phyloP scores from a whole-genome alignment of 2,797 vertebrate species.

The Liparis tanakae region DNA sequence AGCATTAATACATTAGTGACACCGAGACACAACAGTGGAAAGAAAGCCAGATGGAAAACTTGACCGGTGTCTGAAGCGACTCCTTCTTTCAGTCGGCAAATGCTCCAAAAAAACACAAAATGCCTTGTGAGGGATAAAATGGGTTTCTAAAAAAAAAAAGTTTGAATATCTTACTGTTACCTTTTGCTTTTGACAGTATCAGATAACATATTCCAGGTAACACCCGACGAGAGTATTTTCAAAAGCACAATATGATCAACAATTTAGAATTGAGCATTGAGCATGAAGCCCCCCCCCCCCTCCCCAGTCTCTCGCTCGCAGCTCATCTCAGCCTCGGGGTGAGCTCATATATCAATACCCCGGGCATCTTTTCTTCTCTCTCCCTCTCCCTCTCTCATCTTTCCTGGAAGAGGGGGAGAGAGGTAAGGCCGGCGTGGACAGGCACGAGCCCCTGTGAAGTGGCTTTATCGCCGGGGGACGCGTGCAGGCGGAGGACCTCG shows the following conservation, averaged over 20 bases:
- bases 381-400: constrained; percentile 11
- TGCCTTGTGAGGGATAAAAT: background rate
- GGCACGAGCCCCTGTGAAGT: constrained; percentile 80
- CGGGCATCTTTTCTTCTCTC: constrained; percentile 51
- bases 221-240: constrained; percentile 13
- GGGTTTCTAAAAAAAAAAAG: constrained; percentile 8
- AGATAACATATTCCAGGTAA: constrained; percentile 26
- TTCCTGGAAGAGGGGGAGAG: constrained; percentile 50
- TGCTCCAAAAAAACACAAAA: background rate
- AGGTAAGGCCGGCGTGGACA: constrained; percentile 78
- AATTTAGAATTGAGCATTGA: constrained; percentile 37
- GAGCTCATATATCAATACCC: constrained; percentile 68
- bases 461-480: constrained; percentile 78
- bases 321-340: constrained; percentile 46
- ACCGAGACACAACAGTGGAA: constrained; percentile 50
- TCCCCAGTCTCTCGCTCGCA: constrained; percentile 15
- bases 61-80: constrained; percentile 34
- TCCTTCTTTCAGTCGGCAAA: background rate
- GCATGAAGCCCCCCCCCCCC: background rate
- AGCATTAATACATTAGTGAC: constrained; percentile 49
- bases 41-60: constrained; percentile 50
- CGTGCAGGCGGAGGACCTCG: constrained; percentile 67
- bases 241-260: constrained; percentile 43
- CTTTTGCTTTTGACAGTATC: constrained; percentile 2
- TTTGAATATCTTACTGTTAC: constrained; percentile 5